Evolutionary conservation across 2,797 vertebrate genomes (phyloP).

Genomic region (Sebastes reedi): DNA sequence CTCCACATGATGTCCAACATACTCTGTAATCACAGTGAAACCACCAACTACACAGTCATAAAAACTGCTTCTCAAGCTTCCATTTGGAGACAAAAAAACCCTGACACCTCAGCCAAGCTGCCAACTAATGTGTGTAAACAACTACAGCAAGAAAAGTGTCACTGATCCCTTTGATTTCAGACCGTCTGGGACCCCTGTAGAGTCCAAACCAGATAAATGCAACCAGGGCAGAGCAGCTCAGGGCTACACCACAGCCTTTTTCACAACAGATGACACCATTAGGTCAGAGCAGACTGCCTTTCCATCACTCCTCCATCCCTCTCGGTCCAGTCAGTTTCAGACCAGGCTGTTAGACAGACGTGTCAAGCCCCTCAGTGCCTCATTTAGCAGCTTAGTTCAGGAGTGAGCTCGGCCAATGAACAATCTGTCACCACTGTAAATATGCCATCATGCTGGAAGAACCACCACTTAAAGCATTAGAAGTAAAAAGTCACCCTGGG

Average conservation of each 20-base stretch:
- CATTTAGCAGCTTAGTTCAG: constrained; percentile 64
- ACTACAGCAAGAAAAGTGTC: constrained; percentile 30
- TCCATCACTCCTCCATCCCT: constrained; percentile 39
- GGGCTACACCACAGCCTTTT: constrained; percentile 20
- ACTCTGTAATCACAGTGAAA: constrained; percentile 24
- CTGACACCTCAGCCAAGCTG: constrained; percentile 29
- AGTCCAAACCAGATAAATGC: constrained; percentile 35
- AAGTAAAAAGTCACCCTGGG: neutral
- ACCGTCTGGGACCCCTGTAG: constrained; percentile 31
- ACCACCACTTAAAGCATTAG: neutral
- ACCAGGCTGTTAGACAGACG: constrained; percentile 59
- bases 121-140: constrained; percentile 53
- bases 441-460: constrained; percentile 13
- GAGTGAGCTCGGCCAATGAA: constrained; percentile 52
- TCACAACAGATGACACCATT: constrained; percentile 58
- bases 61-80: constrained; percentile 11
- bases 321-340: constrained; percentile 34
- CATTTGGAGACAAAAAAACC: constrained; percentile 23
- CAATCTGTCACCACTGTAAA: constrained; percentile 68
- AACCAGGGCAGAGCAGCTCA: constrained; percentile 6
- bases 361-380: constrained; percentile 58
- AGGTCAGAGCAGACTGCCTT: constrained; percentile 61
- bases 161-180: constrained; percentile 26
- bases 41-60: constrained; percentile 1
- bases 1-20: constrained; percentile 14